Base-by-base conservation (phyloP, 2,797 vertebrate species). In the Choloepus didactylus region DNA sequence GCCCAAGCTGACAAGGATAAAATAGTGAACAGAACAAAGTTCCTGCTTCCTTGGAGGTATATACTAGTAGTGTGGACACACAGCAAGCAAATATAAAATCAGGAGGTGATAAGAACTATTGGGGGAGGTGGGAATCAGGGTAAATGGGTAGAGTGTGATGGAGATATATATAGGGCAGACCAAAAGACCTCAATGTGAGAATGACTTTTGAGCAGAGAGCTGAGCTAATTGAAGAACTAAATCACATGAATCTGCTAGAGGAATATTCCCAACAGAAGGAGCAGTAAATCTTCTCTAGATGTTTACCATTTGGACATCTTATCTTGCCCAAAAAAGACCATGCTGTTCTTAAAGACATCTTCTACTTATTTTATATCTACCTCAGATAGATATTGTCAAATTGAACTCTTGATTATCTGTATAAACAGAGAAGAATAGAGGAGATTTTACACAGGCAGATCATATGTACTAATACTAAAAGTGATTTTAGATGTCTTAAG, bases 391-490 rank as follows among this genome's bases (percentile, higher is more conserved):
- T 41, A 62, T 41, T 54, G 9, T 76, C 60, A 70, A 64, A 10
- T 14, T 76, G 18, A 76, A 46, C 19, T 49, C 25, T n/a, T 66
- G 46, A 44, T 73, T 75, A 35, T 72, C 35, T 59, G 38, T 46
- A 41, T n/a, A 85, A 11, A 67, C 38, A 67, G 27, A 91, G 35
- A 84, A 2, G 9, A 62, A 2, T 16, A 64, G 15, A n/a, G 9
- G 21, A 3, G 14, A 44, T 92, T 69, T 76, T 64, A 76, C 56
- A 46, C 18, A 92, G 70, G 29, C 66, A 92, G 41, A 35, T 31
- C 69, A 60, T 38, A 62, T 76, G 21, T 54, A 88, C 62, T 77
- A 29, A 67, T 27, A 41, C n/a, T 75, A 95, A 87, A 91, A 75
- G 67, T 67, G 91, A 75, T 76, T 67, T 19, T 91, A 7, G 73